A percentile compares a stretch with the other conserved stretches of the same genome.
These are phyloP conservation scores for Lycaon pictus DNA, from an alignment of 2,113 vertebrate species.

Conservation along the genomic window DNA sequence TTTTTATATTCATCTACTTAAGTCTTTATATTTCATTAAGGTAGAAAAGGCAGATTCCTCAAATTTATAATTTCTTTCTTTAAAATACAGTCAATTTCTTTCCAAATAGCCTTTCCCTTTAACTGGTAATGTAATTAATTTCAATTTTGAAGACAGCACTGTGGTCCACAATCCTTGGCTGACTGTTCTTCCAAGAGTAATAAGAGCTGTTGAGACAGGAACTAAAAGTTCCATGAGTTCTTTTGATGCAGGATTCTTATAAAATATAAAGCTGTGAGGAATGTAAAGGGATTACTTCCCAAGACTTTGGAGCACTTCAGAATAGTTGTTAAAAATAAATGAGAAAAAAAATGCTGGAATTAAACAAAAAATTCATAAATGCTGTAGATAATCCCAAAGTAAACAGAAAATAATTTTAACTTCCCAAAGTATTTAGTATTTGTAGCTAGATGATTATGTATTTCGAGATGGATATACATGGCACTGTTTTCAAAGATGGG, in stretches of 20 bases:
- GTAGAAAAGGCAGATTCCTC: not conserved
- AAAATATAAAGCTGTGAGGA: constrained; percentile 36
- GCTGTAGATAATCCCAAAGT: constrained; percentile 2
- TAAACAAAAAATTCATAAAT: not conserved
- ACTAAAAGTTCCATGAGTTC: not conserved
- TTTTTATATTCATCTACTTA: constrained; percentile 45
- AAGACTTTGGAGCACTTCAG: not conserved
- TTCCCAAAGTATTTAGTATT: not conserved
- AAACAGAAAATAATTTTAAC: constrained; percentile 4
- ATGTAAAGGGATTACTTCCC: not conserved
- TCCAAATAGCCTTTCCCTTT: not conserved
- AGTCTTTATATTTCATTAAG: constrained; percentile 35
- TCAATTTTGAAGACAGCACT: not conserved
- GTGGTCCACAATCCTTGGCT: constrained; percentile 10
- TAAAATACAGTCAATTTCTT: constrained; percentile 16
- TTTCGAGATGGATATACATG: constrained; percentile 16
- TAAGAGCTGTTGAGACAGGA: constrained; percentile 13
- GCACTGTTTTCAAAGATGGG: constrained; percentile 32
- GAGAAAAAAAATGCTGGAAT: not conserved
- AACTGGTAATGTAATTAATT: constrained; percentile 61
- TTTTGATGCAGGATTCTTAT: not conserved
- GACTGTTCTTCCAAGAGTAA: not conserved
- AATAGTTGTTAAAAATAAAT: constrained; percentile 31
- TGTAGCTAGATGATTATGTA: not conserved
- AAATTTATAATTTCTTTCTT: not conserved